Evolutionary conservation across 2,113 vertebrate genomes (phyloP).

Genomic region (Typhlomys cinereus): DNA sequence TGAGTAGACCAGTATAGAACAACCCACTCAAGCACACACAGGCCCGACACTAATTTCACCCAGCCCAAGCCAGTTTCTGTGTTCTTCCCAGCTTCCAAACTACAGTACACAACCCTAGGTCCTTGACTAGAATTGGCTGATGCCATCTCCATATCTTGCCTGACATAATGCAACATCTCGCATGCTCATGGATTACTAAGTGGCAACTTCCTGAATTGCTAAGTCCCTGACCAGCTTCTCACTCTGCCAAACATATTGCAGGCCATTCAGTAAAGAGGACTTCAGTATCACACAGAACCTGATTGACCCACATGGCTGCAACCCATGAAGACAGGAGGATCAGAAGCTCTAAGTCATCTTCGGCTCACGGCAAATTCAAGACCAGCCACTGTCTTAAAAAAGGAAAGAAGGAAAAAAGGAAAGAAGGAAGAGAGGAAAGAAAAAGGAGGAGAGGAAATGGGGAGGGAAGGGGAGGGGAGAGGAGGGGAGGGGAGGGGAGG

Average conservation of each 20-base stretch:
- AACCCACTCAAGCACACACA: background rate
- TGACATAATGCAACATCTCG: background rate
- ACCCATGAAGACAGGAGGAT: background rate
- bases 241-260: rapidly evolving
- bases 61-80: background rate
- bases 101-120: rapidly evolving
- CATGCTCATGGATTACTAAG: background rate
- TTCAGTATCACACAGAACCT: background rate
- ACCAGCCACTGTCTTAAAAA: background rate
- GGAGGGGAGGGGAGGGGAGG: background rate
- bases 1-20: background rate
- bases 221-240: background rate
- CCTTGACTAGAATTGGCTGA: background rate
- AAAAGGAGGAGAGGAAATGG: background rate
- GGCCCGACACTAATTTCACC: background rate
- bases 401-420: too few relatives aligned
- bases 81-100: background rate
- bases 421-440: too few relatives aligned
- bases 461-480: background rate
- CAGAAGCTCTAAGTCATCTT: background rate
- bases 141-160: background rate
- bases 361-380: background rate
- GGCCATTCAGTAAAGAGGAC: background rate
- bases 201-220: background rate
- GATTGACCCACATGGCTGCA: background rate